These are phyloP conservation scores for Acestrorhynchus altus DNA, from an alignment of 2,797 vertebrate species.

Conservation along the genomic window DNA sequence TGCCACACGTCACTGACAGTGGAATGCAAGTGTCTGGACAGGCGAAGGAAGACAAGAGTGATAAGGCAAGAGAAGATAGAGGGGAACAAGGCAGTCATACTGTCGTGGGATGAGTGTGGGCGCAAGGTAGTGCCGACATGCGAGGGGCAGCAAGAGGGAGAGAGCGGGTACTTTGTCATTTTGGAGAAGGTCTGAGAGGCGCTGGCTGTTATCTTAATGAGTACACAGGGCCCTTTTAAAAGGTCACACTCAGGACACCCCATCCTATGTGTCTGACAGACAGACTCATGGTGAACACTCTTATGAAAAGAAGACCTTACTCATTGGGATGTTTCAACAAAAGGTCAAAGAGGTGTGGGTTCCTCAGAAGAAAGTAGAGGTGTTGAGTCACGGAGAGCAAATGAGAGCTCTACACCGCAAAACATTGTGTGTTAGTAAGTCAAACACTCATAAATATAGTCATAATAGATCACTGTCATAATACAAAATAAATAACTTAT, in stretches of 20 bases:
- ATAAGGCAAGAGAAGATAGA: conserved; percentile 59
- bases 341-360: not conserved
- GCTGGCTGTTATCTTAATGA: conserved; percentile 80
- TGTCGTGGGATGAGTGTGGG: conserved; percentile 44
- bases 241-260: conserved; percentile 63
- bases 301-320: conserved; percentile 1
- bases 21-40: conserved; percentile 51
- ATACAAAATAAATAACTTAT: no score
- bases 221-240: conserved; percentile 77
- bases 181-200: conserved; percentile 75
- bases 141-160: conserved; percentile 61
- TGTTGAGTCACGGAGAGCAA: not conserved
- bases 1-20: conserved; percentile 32
- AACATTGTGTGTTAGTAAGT: no score
- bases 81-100: conserved; percentile 37
- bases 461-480: no score
- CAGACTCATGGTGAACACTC: conserved; percentile 47
- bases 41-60: conserved; percentile 34
- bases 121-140: conserved; percentile 71
- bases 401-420: not conserved
- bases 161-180: conserved; percentile 80
- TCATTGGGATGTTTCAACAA: not conserved
- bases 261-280: conserved; percentile 57
- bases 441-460: no score
- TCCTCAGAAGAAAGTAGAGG: not conserved